Conservation (phyloP, 2,888 invertebrate genomes). For the Seira sanloemensis region DNA sequence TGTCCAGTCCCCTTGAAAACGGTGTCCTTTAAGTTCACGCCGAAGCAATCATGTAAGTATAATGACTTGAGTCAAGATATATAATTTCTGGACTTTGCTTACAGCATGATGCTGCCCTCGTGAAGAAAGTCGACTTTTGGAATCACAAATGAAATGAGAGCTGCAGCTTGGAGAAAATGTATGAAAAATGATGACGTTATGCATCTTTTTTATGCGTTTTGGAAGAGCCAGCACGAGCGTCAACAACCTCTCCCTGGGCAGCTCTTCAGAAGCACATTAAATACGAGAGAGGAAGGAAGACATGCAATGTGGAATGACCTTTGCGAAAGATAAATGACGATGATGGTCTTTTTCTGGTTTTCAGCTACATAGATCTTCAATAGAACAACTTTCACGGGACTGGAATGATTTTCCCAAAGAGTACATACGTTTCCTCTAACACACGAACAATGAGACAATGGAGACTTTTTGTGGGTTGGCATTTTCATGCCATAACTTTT, state of each 20-base stretch:
- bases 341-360: slow-evolving; percentile 3
- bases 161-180: slow-evolving; percentile 15
- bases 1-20: not conserved
- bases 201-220: slow-evolving; percentile 36
- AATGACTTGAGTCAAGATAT: slow-evolving; percentile 33
- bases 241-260: slow-evolving; percentile 11
- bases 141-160: not conserved
- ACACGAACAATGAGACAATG: slow-evolving; percentile 36
- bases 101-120: not conserved
- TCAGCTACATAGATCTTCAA: not conserved
- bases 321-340: slow-evolving; percentile 53
- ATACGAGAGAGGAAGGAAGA: slow-evolving; percentile 11
- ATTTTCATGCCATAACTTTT: slow-evolving; percentile 35
- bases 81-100: not conserved
- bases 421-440: slow-evolving; percentile 3
- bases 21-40: slow-evolving; percentile 37
- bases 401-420: not conserved
- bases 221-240: not conserved
- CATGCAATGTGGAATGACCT: slow-evolving; percentile 50
- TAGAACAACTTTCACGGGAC: not conserved
- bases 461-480: slow-evolving; percentile 54
- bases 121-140: not conserved
- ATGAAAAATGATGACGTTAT: not conserved
- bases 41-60: slow-evolving; percentile 52
- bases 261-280: slow-evolving; percentile 41